These are phyloP conservation scores for Trichonephila clavata DNA, from an alignment of 1,140 invertebrate species.

Conservation along the genomic window DNA sequence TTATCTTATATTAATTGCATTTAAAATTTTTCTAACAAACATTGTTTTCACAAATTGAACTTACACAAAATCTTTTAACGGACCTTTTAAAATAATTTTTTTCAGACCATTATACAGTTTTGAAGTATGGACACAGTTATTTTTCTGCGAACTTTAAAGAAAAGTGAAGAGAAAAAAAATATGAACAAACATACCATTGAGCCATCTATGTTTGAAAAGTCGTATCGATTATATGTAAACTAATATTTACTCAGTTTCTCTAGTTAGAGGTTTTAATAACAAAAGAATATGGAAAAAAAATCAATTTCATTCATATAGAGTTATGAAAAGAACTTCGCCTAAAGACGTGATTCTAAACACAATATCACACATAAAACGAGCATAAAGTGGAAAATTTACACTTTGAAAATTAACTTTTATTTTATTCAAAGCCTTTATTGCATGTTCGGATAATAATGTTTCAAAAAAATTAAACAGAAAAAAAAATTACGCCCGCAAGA, in stretches of 20 bases:
- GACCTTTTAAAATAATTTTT: constrained; percentile 14
- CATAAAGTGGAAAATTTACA: constrained; percentile 47
- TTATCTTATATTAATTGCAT: constrained; percentile 64
- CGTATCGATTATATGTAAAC: constrained; percentile 48
- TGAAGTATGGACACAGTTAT: constrained; percentile 28
- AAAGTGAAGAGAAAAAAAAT: neutral
- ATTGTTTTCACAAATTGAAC: neutral
- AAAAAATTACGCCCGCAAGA: constrained; percentile 29
- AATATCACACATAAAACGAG: constrained; percentile 1
- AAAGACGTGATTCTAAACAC: constrained; percentile 44
- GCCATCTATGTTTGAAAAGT: constrained; percentile 17
- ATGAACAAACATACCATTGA: constrained; percentile 39
- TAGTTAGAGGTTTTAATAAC: constrained; percentile 42
- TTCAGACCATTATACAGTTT: neutral
- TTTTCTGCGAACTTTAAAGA: constrained; percentile 10
- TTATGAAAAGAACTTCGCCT: constrained; percentile 51
- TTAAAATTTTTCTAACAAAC: constrained; percentile 55
- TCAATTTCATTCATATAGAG: neutral
- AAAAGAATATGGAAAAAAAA: constrained; percentile 25
- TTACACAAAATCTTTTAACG: neutral
- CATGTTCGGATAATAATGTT: neutral
- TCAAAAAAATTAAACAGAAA: neutral
- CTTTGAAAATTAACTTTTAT: constrained; percentile 38
- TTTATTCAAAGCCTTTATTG: constrained; percentile 15
- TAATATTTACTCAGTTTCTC: constrained; percentile 49